Conservation (phyloP, 2,888 invertebrate genomes). For the Volucella zonaria region DNA sequence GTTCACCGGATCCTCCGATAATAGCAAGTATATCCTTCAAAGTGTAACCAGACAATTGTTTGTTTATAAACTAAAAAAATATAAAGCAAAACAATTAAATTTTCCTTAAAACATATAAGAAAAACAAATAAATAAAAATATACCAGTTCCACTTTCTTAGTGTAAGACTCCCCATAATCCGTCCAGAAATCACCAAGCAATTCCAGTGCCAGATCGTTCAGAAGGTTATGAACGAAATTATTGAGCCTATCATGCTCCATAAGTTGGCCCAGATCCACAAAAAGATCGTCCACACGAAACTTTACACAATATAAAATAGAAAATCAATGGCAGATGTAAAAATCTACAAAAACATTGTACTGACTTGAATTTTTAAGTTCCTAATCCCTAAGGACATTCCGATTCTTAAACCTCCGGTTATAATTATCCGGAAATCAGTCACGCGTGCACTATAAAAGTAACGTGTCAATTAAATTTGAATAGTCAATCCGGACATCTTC, state of each 20-base stretch:
- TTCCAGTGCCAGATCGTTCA: slow-evolving; percentile 79
- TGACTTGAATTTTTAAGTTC: slow-evolving; percentile 76
- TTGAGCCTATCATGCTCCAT: slow-evolving; percentile 79
- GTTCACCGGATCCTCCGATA: slow-evolving; percentile 75
- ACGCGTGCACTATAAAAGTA: slow-evolving; percentile 74
- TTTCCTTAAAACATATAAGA: not conserved
- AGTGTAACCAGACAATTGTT: slow-evolving; percentile 74
- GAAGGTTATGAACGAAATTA: slow-evolving; percentile 78
- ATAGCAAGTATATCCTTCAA: slow-evolving; percentile 76
- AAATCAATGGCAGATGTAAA: not conserved
- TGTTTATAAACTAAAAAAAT: slow-evolving; percentile 77
- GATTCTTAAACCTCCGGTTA: slow-evolving; percentile 76
- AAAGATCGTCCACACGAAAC: slow-evolving; percentile 76
- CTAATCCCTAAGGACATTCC: slow-evolving; percentile 75
- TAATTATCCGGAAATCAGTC: slow-evolving; percentile 73
- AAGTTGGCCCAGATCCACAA: slow-evolving; percentile 77
- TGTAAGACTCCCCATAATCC: slow-evolving; percentile 75
- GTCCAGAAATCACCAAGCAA: slow-evolving; percentile 79
- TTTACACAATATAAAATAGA: slow-evolving; percentile 41
- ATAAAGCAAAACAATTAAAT: not conserved
- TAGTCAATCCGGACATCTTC: not conserved
- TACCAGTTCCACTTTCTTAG: slow-evolving; percentile 76
- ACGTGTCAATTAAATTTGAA: not conserved
- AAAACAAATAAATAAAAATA: slow-evolving; percentile 15
- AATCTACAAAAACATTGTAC: not conserved